phyloP scores from a whole-genome alignment of 2,888 invertebrate genomes.

The Tenodera sinensis region DNA sequence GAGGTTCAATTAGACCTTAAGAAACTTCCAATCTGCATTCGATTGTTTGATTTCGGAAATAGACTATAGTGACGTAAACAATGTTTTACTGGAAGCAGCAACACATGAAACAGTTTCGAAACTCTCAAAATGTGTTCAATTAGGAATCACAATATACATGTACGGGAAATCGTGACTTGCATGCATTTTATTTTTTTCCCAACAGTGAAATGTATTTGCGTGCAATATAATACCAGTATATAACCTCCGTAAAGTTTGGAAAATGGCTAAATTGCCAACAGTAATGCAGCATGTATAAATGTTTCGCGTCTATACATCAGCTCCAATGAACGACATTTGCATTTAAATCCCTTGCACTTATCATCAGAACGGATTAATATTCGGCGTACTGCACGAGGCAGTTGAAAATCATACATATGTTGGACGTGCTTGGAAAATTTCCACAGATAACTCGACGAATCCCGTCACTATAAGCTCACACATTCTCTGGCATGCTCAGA shows the following conservation, averaged over 20 bases:
- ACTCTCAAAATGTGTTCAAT: background rate
- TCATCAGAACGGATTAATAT: background rate
- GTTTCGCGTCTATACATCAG: background rate
- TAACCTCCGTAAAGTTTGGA: background rate
- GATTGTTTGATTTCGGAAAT: no score
- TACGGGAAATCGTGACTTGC: background rate
- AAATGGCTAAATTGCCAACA: background rate
- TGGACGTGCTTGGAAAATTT: background rate
- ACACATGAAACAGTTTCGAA: no score
- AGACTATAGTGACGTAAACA: no score
- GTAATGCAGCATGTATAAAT: background rate
- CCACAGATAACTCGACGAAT: background rate
- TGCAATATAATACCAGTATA: background rate
- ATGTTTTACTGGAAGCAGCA: no score
- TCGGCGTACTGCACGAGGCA: background rate
- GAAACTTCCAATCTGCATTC: no score
- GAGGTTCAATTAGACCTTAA: no score
- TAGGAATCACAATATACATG: background rate
- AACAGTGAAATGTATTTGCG: background rate
- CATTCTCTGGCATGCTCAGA: background rate
- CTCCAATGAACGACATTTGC: background rate
- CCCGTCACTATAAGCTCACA: background rate
- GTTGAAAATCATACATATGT: background rate
- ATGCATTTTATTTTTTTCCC: background rate
- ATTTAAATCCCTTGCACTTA: background rate